Evolutionary conservation across 2,888 invertebrate species (phyloP).

Genomic region (Siphlonurus alternatus): DNA sequence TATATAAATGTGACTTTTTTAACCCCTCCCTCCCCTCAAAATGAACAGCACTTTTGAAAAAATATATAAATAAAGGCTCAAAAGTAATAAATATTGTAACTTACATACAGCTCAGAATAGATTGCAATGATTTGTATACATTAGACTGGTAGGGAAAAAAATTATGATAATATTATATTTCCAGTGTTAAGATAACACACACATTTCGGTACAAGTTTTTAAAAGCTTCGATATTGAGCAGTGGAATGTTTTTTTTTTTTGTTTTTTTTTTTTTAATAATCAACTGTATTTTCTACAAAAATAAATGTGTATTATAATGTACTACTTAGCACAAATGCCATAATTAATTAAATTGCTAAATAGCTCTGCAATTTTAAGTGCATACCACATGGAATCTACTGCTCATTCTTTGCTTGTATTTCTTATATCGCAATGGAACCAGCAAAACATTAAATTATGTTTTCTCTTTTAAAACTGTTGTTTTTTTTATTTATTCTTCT

Average conservation of each 20-base stretch:
- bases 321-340: no score
- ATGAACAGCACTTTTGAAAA: background rate
- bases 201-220: background rate
- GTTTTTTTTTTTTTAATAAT: no score
- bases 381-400: background rate
- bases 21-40: no score
- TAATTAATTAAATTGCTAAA: no score
- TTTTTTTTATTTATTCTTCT: no score
- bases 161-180: background rate
- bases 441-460: background rate
- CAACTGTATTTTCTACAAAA: no score
- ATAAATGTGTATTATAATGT: no score
- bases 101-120: background rate
- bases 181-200: background rate
- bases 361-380: no score
- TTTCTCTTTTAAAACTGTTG: background rate
- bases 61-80: background rate
- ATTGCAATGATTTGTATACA: background rate
- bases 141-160: background rate
- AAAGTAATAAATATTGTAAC: background rate
- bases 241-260: background rate
- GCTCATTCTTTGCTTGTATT: background rate
- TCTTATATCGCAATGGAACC: background rate
- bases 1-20: no score
- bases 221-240: background rate